Percentiles rank a stretch among this genome's conserved stretches.
These are phyloP conservation scores for Brachionus rotundiformis DNA, from an alignment of 1,140 invertebrate genomes.

Conservation along the genomic window DNA sequence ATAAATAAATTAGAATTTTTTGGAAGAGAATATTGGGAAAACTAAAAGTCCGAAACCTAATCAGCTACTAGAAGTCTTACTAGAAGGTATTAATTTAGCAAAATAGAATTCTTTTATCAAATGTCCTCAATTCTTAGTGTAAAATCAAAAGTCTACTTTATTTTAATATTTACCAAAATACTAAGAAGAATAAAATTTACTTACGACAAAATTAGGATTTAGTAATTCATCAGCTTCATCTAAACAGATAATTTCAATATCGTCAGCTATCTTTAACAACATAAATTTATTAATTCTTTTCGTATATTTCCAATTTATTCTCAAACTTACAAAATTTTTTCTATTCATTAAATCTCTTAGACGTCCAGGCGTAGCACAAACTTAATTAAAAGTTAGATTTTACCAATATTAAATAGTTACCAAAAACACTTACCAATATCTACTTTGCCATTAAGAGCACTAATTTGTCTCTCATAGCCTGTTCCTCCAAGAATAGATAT, in stretches of 20 bases:
- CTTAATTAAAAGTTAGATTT: background rate
- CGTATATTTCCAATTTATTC: background rate
- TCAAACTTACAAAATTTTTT: slow-evolving; percentile 51
- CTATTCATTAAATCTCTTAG: slow-evolving; percentile 43
- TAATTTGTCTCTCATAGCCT: slow-evolving; percentile 34
- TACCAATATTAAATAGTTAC: too few species aligned
- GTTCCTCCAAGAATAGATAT: slow-evolving; percentile 42
- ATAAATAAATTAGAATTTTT: too few species aligned
- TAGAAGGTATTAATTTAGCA: too few species aligned
- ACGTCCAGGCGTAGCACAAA: slow-evolving; percentile 40
- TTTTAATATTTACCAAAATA: too few species aligned
- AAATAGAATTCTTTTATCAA: too few species aligned
- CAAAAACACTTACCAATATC: slow-evolving; percentile 8
- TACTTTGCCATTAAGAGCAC: background rate
- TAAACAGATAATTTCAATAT: slow-evolving; percentile 42
- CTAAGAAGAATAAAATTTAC: background rate
- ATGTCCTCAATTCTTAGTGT: too few species aligned
- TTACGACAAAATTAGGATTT: slow-evolving; percentile 39
- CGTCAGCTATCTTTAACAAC: slow-evolving; percentile 5
- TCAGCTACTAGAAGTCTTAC: too few species aligned
- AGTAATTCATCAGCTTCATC: slow-evolving; percentile 50
- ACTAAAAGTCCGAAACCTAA: too few species aligned
- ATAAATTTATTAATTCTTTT: background rate
- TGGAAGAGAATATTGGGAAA: too few species aligned
- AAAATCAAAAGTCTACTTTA: too few species aligned